phyloP scores from a whole-genome alignment of 2,797 vertebrate genomes.

The Mus spretus region DNA sequence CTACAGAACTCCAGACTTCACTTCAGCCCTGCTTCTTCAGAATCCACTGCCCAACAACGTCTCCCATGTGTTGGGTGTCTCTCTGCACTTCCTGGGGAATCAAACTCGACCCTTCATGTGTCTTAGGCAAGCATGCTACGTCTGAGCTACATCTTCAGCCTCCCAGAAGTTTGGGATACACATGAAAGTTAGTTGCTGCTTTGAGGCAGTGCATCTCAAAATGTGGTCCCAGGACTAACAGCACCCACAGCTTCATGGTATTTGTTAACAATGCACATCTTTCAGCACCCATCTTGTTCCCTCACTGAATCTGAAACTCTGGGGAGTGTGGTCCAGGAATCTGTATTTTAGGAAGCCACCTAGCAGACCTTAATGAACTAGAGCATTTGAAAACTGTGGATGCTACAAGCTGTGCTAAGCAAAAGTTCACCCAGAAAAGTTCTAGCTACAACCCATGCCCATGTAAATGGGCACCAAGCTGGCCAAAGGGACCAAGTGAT shows the following conservation, averaged over 20 bases:
- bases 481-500: background rate
- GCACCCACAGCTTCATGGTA: background rate
- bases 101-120: background rate
- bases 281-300: background rate
- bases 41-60: background rate
- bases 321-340: background rate
- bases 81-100: background rate
- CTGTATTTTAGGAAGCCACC: background rate
- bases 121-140: background rate
- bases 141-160: background rate
- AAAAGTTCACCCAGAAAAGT: background rate
- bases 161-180: background rate
- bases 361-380: background rate
- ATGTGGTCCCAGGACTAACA: background rate
- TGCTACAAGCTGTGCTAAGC: background rate
- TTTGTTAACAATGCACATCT: constrained; percentile 19
- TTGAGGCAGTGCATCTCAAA: background rate
- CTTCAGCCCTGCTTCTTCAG: background rate
- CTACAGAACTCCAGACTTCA: background rate
- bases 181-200: background rate
- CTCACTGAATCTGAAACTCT: background rate
- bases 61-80: background rate
- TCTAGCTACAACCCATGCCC: background rate
- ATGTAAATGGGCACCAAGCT: background rate
- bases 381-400: background rate